Evolutionary conservation across 2,113 vertebrate genomes (phyloP).

Genomic region (Rynchops niger): DNA sequence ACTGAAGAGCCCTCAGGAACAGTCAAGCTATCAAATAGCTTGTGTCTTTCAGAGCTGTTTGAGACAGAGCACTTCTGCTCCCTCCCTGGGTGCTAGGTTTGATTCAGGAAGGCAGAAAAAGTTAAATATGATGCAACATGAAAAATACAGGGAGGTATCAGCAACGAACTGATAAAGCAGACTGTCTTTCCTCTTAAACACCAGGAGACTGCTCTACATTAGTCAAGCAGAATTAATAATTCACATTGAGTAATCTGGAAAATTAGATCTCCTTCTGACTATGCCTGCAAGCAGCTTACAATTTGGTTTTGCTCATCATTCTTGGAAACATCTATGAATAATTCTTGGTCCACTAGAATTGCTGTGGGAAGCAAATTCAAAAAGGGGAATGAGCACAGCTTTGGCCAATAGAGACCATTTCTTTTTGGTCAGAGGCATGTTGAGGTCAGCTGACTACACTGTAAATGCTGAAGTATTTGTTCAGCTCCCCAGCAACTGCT

Average conservation of each 20-base stretch:
- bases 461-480: neutral
- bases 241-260: slow-evolving; percentile 51
- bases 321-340: slow-evolving; percentile 46
- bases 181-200: neutral
- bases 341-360: slow-evolving; percentile 31
- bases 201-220: neutral
- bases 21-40: neutral
- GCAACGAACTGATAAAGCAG: neutral
- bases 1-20: neutral
- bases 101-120: neutral
- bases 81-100: neutral
- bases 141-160: neutral
- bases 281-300: slow-evolving; percentile 38
- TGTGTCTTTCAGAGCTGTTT: neutral
- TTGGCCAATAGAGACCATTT: neutral
- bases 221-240: slow-evolving; percentile 51
- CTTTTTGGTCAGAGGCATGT: neutral
- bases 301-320: slow-evolving; percentile 33
- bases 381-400: neutral
- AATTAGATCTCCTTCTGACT: slow-evolving; percentile 28
- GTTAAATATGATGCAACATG: neutral
- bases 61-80: neutral
- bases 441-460: neutral
- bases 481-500: neutral
- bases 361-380: slow-evolving; percentile 10